phyloP scores from a whole-genome alignment of 1,140 invertebrate species.

The Manduca sexta region DNA sequence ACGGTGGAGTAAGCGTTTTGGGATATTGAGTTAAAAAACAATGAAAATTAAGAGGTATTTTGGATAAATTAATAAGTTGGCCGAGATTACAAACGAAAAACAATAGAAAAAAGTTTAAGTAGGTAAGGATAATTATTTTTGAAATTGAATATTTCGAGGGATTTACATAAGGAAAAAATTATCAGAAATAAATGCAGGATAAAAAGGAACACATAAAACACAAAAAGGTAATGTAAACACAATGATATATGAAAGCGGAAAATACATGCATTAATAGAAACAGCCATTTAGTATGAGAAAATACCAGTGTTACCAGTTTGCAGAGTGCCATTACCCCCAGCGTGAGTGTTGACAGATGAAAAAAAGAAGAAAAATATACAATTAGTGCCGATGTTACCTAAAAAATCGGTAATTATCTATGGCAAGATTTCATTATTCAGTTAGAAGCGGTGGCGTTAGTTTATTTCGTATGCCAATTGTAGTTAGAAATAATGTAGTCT shows the following conservation, averaged over 20 bases:
- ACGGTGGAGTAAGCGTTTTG: too few relatives aligned
- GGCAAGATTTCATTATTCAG: slow-evolving; percentile 49
- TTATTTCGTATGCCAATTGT: slow-evolving; percentile 10
- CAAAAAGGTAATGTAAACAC: slow-evolving; percentile 4
- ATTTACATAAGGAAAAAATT: background rate
- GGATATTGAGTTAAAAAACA: too few relatives aligned
- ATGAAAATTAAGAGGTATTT: too few relatives aligned
- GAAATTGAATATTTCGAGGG: too few relatives aligned
- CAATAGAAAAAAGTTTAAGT: too few relatives aligned
- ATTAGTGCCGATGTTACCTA: slow-evolving; percentile 52
- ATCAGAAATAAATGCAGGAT: background rate
- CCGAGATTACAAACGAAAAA: too few relatives aligned
- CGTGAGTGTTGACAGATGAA: slow-evolving; percentile 66
- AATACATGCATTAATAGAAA: slow-evolving; percentile 17
- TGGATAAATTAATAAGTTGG: too few relatives aligned
- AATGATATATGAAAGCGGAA: slow-evolving; percentile 12
- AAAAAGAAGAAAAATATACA: slow-evolving; percentile 63
- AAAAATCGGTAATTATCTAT: slow-evolving; percentile 12
- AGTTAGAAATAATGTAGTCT: slow-evolving; percentile 44
- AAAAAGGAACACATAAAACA: too few relatives aligned
- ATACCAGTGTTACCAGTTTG: slow-evolving; percentile 68
- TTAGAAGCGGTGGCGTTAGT: slow-evolving; percentile 28
- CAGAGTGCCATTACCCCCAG: slow-evolving; percentile 66
- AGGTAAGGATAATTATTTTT: too few relatives aligned
- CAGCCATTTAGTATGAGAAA: slow-evolving; percentile 48